A percentile compares a stretch with the other conserved stretches of the same genome.
Evolutionary conservation across 37 sponge, comb jelly and placozoan species (phyloP).

Genomic region (Ephydatia muelleri): DNA sequence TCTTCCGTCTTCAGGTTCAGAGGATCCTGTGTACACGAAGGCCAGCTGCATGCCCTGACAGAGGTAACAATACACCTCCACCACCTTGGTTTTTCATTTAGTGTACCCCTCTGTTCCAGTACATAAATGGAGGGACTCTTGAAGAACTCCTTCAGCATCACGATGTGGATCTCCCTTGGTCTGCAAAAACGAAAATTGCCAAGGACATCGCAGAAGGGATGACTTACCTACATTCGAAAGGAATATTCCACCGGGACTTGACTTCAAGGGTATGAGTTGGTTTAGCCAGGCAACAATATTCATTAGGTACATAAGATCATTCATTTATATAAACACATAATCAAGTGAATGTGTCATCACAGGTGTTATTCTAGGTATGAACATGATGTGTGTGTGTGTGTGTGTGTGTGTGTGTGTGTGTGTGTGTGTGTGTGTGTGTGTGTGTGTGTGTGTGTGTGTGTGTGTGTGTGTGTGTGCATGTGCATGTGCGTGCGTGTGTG

Average conservation of each 20-base stretch:
- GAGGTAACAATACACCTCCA: conserved; percentile 58
- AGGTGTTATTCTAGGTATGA: no score
- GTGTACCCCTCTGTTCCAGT: conserved; percentile 36
- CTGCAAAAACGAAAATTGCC: conserved; percentile 58
- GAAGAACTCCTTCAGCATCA: conserved; percentile 65
- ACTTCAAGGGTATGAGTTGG: conserved; percentile 67
- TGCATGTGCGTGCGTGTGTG: no score
- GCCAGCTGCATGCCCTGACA: conserved; percentile 85
- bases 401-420: neutral
- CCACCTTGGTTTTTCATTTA: neutral
- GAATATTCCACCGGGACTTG: conserved; percentile 86
- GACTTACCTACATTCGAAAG: conserved; percentile 83
- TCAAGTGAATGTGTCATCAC: neutral
- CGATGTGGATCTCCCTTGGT: conserved; percentile 60
- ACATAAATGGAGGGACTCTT: conserved; percentile 88
- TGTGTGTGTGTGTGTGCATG: no score
- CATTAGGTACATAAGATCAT: neutral
- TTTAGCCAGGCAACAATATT: neutral
- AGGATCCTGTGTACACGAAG: conserved; percentile 89
- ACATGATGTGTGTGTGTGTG: neutral
- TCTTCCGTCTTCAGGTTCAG: conserved; percentile 71
- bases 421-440: neutral
- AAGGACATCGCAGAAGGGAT: conserved; percentile 83
- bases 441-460: no score
- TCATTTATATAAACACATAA: neutral